These are phyloP conservation scores for Acrossocheilus wenchowensis DNA, from an alignment of 2,797 vertebrate genomes.

Conservation along the genomic window DNA sequence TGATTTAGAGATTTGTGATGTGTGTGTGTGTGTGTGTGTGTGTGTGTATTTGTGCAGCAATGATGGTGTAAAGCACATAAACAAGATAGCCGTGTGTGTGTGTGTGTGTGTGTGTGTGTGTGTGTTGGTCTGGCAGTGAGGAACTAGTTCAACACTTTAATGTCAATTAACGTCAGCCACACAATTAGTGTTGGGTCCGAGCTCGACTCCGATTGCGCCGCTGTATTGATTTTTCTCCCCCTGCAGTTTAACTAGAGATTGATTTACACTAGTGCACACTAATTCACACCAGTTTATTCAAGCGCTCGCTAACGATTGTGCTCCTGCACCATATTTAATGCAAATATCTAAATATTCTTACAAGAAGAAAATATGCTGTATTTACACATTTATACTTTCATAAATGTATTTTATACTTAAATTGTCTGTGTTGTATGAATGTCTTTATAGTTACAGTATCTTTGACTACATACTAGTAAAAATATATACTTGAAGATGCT, in stretches of 20 bases:
- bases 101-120: too few relatives aligned
- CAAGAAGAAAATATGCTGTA: background rate
- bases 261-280: slow-evolving; percentile 58
- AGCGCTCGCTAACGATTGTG: background rate
- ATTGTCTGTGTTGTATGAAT: background rate
- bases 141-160: slow-evolving; percentile 76
- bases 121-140: slow-evolving; percentile 20
- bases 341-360: background rate
- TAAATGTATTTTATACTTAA: background rate
- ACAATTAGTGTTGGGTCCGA: slow-evolving; percentile 75
- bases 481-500: background rate
- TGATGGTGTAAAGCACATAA: slow-evolving; percentile 10
- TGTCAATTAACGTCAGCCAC: slow-evolving; percentile 82
- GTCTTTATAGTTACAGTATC: background rate
- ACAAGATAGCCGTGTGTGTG: slow-evolving; percentile 1
- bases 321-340: background rate
- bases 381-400: background rate
- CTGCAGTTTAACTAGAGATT: slow-evolving; percentile 46
- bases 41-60: slow-evolving; percentile 1
- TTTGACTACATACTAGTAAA: background rate
- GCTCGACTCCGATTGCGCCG: background rate
- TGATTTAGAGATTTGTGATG: slow-evolving; percentile 17
- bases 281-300: slow-evolving; percentile 56
- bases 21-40: background rate
- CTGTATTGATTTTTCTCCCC: slow-evolving; percentile 20